phyloP scores from a whole-genome alignment of 2,797 vertebrate genomes.

The Leuciscus waleckii region DNA sequence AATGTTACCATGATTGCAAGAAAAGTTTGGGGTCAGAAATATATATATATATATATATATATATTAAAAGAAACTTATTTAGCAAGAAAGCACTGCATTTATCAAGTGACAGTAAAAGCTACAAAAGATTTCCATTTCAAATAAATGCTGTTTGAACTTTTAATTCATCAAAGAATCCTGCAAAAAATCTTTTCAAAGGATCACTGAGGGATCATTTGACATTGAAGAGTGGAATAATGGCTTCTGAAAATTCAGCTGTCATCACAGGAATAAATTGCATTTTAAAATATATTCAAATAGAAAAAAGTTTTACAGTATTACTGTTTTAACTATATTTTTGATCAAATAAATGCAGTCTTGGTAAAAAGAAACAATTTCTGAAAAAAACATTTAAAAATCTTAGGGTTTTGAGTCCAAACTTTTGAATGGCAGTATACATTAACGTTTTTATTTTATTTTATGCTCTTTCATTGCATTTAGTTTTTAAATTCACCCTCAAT shows the following conservation, averaged over 20 bases:
- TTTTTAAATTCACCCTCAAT: not conserved
- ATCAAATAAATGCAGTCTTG: not conserved
- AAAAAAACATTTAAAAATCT: not conserved
- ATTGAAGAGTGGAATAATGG: not conserved
- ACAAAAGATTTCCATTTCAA: no score
- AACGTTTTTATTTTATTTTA: no score
- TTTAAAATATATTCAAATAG: not conserved
- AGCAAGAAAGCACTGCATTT: no score
- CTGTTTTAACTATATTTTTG: not conserved
- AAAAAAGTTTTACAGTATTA: not conserved
- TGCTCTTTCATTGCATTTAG: not conserved
- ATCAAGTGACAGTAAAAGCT: no score
- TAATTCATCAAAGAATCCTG: no score
- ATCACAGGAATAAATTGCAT: no score
- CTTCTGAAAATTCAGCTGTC: not conserved
- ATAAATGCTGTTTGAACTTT: no score
- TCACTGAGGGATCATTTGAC: not conserved
- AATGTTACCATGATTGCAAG: not conserved
- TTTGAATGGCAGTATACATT: no score
- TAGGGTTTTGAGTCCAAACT: no score
- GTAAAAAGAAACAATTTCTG: not conserved
- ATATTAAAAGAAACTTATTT: no score
- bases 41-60: no score
- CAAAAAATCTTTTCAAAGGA: no score
- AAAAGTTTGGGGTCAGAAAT: not conserved